These are phyloP conservation scores for Drosophila ironensis DNA, from an alignment of 1,140 invertebrate species.

Conservation along the genomic window DNA sequence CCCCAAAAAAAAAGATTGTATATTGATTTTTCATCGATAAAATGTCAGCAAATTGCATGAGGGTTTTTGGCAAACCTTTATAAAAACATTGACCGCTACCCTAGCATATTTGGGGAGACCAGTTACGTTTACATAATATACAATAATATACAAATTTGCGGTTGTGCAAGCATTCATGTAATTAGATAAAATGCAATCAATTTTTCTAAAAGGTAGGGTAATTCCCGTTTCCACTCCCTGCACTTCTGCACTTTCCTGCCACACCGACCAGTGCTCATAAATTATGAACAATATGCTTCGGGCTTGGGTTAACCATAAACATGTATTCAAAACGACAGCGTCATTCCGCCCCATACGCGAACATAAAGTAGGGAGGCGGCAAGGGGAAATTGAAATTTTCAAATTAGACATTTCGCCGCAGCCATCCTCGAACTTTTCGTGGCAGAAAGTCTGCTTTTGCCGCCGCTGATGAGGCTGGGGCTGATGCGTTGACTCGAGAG, in stretches of 20 bases:
- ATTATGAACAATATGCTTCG: slow-evolving; percentile 74
- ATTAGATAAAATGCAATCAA: too few relatives aligned
- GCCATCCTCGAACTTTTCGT: slow-evolving; percentile 6
- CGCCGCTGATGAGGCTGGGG: slow-evolving; percentile 3
- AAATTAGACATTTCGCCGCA: slow-evolving; percentile 70
- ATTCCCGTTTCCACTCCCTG: slow-evolving; percentile 4
- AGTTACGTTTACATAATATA: too few relatives aligned
- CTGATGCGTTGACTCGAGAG: slow-evolving; percentile 47
- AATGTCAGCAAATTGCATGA: too few relatives aligned
- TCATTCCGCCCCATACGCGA: slow-evolving; percentile 39
- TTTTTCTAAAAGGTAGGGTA: neutral
- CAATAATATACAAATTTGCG: too few relatives aligned
- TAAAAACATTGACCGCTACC: too few relatives aligned
- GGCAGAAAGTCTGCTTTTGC: neutral
- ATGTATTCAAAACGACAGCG: slow-evolving; percentile 71
- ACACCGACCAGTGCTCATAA: slow-evolving; percentile 40
- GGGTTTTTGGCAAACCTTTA: too few relatives aligned
- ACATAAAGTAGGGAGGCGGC: slow-evolving; percentile 41
- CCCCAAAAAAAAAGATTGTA: too few relatives aligned
- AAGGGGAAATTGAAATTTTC: slow-evolving; percentile 40
- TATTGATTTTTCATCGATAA: too few relatives aligned
- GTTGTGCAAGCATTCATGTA: too few relatives aligned
- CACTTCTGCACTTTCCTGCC: neutral
- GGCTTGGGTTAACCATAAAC: slow-evolving; percentile 66
- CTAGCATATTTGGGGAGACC: too few relatives aligned